Evolutionary conservation across 1,140 invertebrate genomes (phyloP), one percentile per base, ranked within the genome.

Genomic region (Trinorchestia longiramus): DNA sequence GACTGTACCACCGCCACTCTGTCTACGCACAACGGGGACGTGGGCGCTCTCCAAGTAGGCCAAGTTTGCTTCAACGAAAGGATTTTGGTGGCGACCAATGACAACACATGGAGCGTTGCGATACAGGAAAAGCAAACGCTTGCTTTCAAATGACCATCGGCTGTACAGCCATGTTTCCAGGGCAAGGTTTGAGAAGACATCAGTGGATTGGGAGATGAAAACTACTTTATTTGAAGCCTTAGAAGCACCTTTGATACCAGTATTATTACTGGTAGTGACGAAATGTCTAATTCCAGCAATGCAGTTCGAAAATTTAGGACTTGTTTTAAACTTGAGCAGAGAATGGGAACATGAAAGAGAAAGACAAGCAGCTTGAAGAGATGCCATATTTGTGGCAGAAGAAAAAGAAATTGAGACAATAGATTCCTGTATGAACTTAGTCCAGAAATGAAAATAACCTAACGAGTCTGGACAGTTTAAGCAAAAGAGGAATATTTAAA

Each of bases 1-100:
- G 42, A 99, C 99, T 41, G 99, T 98, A 23, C 99, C 99, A 96
- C 99, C 99, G n/a, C 99, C 99, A 97, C 99, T 99, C 97, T 99
- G 99, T 42, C 99, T 98, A 95, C 99, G 98, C 0, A 98, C 99
- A 41, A 99, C 97, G 1, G 98, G 97, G 91, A 99, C 98, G 41
- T 98, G 98, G 43, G 98, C 97, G 57, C 98, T 97, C 92, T 98
- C 97, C 43, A 98, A 97, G 57, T 97, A 97, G 4, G 97, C 96
- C 0, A 99, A 97, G 97, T 99, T 99, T 1, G 98, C 98, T 97
- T 99, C 99, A 42, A 98, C 97, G 98, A 99, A 99, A 0, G 99
- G 99, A 97, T 99, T 99, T 97, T 99, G 99, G 97, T 99, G 99
- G 87, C 99, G 98, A 0, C 99, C 99, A 97, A 99, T 98, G 0